These are phyloP conservation scores for Bombus impatiens DNA, from an alignment of 1,140 invertebrate genomes.

Conservation along the genomic window DNA sequence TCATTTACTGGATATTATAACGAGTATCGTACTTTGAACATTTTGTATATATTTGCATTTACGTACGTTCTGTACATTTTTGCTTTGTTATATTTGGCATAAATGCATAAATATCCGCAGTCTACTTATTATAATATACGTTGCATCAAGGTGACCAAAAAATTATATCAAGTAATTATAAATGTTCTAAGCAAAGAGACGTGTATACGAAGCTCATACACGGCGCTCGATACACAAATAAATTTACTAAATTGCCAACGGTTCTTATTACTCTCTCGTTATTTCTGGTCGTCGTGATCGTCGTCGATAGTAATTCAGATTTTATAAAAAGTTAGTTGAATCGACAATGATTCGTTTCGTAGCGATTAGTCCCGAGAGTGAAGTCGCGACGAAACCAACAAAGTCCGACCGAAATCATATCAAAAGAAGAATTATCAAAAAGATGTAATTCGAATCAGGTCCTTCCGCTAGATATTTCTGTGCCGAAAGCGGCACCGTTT, in stretches of 20 bases:
- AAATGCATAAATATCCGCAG: background rate
- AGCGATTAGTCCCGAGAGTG: background rate
- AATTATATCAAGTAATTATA: background rate
- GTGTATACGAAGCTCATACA: too few relatives aligned
- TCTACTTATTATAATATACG: background rate
- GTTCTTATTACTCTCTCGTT: background rate
- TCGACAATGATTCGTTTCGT: background rate
- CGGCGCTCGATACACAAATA: background rate
- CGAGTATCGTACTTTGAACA: background rate
- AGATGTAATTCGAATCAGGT: slow-evolving; percentile 18
- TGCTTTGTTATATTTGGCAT: background rate
- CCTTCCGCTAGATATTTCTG: background rate
- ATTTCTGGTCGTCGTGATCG: slow-evolving; percentile 6
- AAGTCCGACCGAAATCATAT: slow-evolving; percentile 22
- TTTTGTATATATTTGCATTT: background rate
- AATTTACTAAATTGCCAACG: background rate
- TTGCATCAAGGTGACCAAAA: background rate
- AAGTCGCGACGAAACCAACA: background rate
- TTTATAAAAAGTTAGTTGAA: slow-evolving; percentile 24
- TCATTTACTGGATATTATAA: too few relatives aligned
- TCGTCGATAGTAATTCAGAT: background rate
- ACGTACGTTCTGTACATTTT: background rate
- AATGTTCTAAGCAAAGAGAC: background rate
- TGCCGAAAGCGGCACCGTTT: slow-evolving; percentile 5
- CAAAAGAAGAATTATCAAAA: slow-evolving; percentile 47